Base-by-base conservation (phyloP, 2,888 invertebrate species). In the Cosmorhoe ocellata region DNA sequence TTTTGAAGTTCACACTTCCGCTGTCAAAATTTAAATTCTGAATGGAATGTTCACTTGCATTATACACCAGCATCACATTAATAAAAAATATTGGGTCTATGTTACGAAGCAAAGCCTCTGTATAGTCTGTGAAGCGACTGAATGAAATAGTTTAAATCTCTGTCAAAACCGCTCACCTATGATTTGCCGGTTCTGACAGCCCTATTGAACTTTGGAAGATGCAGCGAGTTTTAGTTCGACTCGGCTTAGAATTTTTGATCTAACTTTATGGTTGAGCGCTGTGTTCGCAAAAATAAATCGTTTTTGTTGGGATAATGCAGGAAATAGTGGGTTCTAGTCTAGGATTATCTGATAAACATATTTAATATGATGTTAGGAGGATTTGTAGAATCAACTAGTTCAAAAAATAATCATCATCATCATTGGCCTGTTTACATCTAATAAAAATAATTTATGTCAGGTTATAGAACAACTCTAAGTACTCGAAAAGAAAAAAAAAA, bases 101-200 rank as follows among this genome's bases (percentile, higher is more conserved):
- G n/a, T n/a, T n/a, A n/a, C n/a, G 14, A 38, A 36, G 27, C 30
- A 32, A 27, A 9, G 34, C 11, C 36, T 47, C 40, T 41, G 47
- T 38, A 32, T 9, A 24, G 5, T 11, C 42, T 32, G 6, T 14
- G 7, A 11, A 14, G 12, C 51, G 58, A 6, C 50, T 33, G 47
- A 68, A 74, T 74, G 75, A 74, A 77, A 71, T 75, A 71, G 76
- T 76, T 74, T 58, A 62, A 68, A 71, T 68, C 71, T 66, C 61
- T 63, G 63, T 67, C 69, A 64, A 60, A 69, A 67, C 67, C 62
- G 62, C 58, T 69, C 69, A 67, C 59, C 63, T 64, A 66, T 73
- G 75, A 71, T 72, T 71, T 66, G 63, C 61, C 59, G 67, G 66
- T 59, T 67, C 61, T 68, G 67, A 58, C 61, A 52, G 27, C 30